Evolutionary conservation across 2,113 vertebrate genomes (phyloP).

Genomic region (Pterocles burchelli): DNA sequence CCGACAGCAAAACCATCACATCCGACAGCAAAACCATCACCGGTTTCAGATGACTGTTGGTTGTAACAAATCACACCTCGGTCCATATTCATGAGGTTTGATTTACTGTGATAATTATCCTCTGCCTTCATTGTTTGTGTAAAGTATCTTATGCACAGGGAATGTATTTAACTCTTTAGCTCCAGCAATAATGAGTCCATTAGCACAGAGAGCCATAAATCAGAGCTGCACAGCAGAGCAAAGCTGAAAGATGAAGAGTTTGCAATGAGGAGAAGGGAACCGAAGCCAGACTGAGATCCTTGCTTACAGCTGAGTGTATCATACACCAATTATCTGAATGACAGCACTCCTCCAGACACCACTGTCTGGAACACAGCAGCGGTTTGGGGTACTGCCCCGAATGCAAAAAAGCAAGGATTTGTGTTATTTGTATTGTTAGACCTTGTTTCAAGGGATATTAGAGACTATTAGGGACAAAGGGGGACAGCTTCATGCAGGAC

Average conservation of each 20-base stretch:
- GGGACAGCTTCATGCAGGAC: not conserved
- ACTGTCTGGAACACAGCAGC: not conserved
- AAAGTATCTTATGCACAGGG: not conserved
- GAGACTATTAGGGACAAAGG: not conserved
- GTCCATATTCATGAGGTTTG: conserved; percentile 26
- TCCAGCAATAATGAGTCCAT: not conserved
- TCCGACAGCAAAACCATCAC: not conserved
- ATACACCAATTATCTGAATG: not conserved
- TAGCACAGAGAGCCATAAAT: not conserved
- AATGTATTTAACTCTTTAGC: not conserved
- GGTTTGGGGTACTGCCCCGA: not conserved
- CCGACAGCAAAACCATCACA: not conserved
- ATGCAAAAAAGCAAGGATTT: not conserved
- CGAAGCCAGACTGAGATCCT: not conserved
- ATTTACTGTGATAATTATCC: not conserved
- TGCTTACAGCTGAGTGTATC: not conserved
- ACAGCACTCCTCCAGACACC: not conserved
- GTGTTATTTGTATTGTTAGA: no score
- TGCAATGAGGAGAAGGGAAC: not conserved
- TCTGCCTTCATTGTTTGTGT: not conserved
- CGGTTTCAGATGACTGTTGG: not conserved
- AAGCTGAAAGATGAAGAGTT: not conserved
- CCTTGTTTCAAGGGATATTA: not conserved
- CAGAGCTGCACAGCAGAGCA: not conserved
- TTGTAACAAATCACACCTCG: not conserved